Conservation (phyloP, 2,888 invertebrate genomes). For the Ennomos quercinarius region DNA sequence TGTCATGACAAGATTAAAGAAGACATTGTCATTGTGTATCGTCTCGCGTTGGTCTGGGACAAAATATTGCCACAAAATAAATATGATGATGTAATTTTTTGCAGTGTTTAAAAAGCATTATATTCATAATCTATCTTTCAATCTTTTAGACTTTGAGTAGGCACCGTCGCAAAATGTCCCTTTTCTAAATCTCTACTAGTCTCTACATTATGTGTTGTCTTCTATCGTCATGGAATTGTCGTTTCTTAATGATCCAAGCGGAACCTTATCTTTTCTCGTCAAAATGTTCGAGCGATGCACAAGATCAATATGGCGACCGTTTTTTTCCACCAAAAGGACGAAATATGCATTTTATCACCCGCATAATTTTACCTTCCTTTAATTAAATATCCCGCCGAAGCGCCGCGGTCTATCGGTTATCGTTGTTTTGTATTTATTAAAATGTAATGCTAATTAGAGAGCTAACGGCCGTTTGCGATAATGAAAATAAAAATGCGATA, state of each 20-base stretch:
- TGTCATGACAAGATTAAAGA: too few relatives aligned
- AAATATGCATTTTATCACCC: conserved; percentile 21
- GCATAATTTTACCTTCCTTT: conserved; percentile 24
- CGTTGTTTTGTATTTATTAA: conserved; percentile 19
- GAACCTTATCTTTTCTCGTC: conserved; percentile 1
- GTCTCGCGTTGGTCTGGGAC: too few relatives aligned
- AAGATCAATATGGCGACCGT: conserved; percentile 19
- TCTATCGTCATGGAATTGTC: background rate
- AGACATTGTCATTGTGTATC: too few relatives aligned
- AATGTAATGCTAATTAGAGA: conserved; percentile 29
- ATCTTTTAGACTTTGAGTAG: too few relatives aligned
- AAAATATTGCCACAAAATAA: too few relatives aligned
- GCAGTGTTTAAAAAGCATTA: too few relatives aligned
- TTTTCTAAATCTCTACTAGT: too few relatives aligned
- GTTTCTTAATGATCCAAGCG: background rate
- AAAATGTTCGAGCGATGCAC: conserved; percentile 13
- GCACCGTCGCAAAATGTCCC: too few relatives aligned
- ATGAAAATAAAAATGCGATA: too few relatives aligned
- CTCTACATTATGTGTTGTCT: too few relatives aligned
- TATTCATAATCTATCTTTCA: too few relatives aligned
- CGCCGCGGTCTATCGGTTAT: conserved; percentile 22
- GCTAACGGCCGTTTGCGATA: background rate
- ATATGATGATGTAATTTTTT: too few relatives aligned
- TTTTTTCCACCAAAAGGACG: conserved; percentile 18
- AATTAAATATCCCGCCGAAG: conserved; percentile 11